Conservation (phyloP, 2,113 vertebrate species). For the Bos javanicus region DNA sequence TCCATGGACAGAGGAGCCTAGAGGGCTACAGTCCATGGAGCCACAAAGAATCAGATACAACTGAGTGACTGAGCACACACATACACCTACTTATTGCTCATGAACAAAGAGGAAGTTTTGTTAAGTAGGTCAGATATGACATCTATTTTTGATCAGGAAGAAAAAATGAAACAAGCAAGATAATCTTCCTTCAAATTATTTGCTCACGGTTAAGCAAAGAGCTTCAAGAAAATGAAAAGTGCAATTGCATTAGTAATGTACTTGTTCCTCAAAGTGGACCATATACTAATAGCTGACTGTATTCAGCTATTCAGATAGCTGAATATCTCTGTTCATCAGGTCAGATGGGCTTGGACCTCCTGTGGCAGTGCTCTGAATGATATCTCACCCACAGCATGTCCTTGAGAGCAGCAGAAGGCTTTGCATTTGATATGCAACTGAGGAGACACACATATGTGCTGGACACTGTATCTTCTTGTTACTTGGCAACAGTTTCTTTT, state of each 20-base stretch:
- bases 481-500: conserved; percentile 75
- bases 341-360: not conserved
- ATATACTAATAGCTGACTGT: not conserved
- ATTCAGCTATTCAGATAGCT: not conserved
- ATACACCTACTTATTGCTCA: not conserved
- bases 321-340: not conserved
- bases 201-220: conserved; percentile 52
- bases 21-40: not conserved
- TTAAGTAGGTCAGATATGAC: conserved; percentile 23
- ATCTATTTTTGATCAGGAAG: conserved; percentile 22
- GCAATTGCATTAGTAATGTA: conserved; percentile 67
- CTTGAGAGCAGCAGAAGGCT: conserved; percentile 42
- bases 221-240: conserved; percentile 60
- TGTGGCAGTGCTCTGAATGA: not conserved
- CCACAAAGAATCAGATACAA: not conserved
- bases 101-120: not conserved
- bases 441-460: conserved; percentile 30
- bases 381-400: not conserved
- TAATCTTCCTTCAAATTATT: conserved; percentile 53
- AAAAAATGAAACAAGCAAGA: conserved; percentile 33
- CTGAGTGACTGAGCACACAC: not conserved
- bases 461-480: conserved; percentile 72
- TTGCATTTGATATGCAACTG: conserved; percentile 66
- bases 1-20: not conserved
- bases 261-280: conserved; percentile 24